Percentiles rank a stretch among this genome's conserved stretches.
Evolutionary conservation across 1,140 invertebrate genomes (phyloP).

Genomic region (Ostrea denselamellosa): DNA sequence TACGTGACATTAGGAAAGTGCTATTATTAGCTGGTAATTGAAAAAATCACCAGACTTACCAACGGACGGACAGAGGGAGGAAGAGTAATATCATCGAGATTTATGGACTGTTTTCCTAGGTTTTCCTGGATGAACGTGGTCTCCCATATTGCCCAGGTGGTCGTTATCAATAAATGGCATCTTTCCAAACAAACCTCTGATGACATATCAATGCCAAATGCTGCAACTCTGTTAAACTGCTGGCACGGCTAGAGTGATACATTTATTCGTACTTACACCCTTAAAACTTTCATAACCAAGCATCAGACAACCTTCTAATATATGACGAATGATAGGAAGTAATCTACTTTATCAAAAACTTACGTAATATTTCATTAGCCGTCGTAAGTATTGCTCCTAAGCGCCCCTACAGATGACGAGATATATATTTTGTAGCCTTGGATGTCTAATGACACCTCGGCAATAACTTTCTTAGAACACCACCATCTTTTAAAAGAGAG

Average conservation of each 20-base stretch:
- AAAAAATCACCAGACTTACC: too few species aligned
- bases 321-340: neutral
- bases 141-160: neutral
- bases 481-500: too few species aligned
- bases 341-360: slow-evolving; percentile 10
- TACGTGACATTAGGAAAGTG: too few species aligned
- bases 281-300: neutral
- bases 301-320: neutral
- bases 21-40: too few species aligned
- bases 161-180: neutral
- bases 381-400: neutral
- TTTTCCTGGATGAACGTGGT: too few species aligned
- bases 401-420: neutral
- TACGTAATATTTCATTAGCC: neutral
- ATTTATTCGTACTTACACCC: neutral
- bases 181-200: neutral
- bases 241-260: neutral
- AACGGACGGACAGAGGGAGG: too few species aligned
- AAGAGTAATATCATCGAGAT: too few species aligned
- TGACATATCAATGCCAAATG: slow-evolving; percentile 22
- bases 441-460: too few species aligned
- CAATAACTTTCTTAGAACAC: too few species aligned
- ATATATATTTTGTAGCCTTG: neutral
- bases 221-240: neutral
- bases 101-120: neutral